These are phyloP conservation scores for Catocala fraxini DNA, from an alignment of 2,888 invertebrate genomes.

Conservation along the genomic window DNA sequence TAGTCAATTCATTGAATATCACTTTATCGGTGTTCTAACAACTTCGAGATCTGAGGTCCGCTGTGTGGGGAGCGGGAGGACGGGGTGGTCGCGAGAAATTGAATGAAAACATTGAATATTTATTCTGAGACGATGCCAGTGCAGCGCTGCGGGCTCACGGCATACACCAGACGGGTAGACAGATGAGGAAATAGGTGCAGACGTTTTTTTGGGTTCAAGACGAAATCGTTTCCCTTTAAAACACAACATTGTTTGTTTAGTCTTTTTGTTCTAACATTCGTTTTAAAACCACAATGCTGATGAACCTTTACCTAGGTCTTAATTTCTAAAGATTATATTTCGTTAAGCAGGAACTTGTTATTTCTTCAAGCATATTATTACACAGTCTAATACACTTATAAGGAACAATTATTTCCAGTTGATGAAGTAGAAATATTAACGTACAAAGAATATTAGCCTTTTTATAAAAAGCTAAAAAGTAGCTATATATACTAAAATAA, in stretches of 20 bases:
- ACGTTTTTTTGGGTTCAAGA: not conserved
- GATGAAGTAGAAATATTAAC: conserved; percentile 18
- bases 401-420: conserved; percentile 22
- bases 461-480: not conserved
- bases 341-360: conserved; percentile 8
- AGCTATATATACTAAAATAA: too few relatives aligned
- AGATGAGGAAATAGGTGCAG: conserved; percentile 26
- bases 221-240: too few relatives aligned
- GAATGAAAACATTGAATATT: conserved; percentile 86
- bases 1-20: conserved; percentile 46
- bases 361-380: conserved; percentile 34
- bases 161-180: conserved; percentile 38
- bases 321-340: conserved; percentile 8
- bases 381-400: conserved; percentile 47
- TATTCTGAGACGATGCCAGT: conserved; percentile 75
- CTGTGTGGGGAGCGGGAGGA: conserved; percentile 15
- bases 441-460: conserved; percentile 10
- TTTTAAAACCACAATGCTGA: too few relatives aligned
- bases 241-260: too few relatives aligned
- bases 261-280: too few relatives aligned
- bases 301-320: too few relatives aligned
- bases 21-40: conserved; percentile 62
- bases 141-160: conserved; percentile 54
- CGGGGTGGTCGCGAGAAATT: conserved; percentile 69
- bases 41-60: conserved; percentile 44